A percentile compares a stretch with the other conserved stretches of the same genome.
Evolutionary conservation across 2,797 vertebrate species (phyloP).

Genomic region (Schizopygopsis malacanthus): DNA sequence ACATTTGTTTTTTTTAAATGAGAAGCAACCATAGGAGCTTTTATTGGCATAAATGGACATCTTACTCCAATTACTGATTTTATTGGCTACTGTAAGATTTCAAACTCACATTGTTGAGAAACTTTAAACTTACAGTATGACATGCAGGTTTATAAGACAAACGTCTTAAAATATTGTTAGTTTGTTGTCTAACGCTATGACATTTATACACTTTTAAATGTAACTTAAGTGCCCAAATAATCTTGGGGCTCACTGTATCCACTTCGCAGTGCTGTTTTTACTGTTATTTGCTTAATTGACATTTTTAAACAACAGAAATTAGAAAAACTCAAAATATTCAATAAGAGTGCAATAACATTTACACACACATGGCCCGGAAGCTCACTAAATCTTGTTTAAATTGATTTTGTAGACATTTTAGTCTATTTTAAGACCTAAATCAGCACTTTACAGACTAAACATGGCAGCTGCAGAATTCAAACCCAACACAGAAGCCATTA

Average conservation of each 20-base stretch:
- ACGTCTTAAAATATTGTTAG: background rate
- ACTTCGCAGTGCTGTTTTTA: background rate
- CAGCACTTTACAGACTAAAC: conserved; percentile 15
- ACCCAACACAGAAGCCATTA: conserved; percentile 64
- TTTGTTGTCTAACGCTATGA: background rate
- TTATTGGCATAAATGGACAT: conserved; percentile 21
- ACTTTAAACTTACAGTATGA: background rate
- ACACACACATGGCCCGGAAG: background rate
- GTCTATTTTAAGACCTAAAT: conserved; percentile 4
- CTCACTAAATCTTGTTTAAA: background rate
- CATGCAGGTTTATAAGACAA: background rate
- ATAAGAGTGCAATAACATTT: too few species aligned
- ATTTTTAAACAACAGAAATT: background rate
- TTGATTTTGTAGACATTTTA: conserved; percentile 22
- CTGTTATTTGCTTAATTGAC: background rate
- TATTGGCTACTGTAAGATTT: conserved; percentile 1
- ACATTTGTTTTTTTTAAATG: conserved; percentile 51
- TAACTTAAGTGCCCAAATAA: background rate
- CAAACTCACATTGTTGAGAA: background rate
- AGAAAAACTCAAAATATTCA: background rate
- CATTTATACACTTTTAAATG: background rate
- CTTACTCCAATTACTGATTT: conserved; percentile 18
- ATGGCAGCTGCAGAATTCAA: conserved; percentile 66
- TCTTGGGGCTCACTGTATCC: background rate
- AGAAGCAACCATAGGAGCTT: conserved; percentile 38